Conservation (phyloP, 2,113 vertebrate genomes). For the Podilymbus podiceps region DNA sequence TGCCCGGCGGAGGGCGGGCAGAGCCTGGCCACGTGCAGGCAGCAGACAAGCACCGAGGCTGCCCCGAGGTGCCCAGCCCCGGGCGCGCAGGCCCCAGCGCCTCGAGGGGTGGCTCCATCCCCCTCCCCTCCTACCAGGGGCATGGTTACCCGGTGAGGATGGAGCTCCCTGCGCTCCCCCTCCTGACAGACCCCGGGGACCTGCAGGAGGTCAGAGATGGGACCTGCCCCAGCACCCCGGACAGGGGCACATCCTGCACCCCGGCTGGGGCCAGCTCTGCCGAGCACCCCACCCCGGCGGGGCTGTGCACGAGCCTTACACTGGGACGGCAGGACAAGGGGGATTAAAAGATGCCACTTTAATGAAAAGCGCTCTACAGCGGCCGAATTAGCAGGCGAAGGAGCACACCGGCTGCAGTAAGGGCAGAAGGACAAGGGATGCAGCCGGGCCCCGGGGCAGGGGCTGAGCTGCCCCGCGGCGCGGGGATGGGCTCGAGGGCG, state of each 20-base stretch:
- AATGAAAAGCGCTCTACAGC: background rate
- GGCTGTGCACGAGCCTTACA: background rate
- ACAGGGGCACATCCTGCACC: background rate
- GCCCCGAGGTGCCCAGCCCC: background rate
- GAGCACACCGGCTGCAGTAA: background rate
- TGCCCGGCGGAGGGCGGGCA: background rate
- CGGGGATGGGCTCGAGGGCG: background rate
- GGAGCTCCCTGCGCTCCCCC: background rate
- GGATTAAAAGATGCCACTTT: constrained; percentile 18
- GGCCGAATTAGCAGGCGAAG: background rate
- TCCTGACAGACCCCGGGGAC: background rate
- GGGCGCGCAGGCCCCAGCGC: background rate
- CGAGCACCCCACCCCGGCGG: rapidly evolving
- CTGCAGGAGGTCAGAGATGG: background rate
- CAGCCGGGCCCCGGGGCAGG: rapidly evolving
- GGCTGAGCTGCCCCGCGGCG: background rate
- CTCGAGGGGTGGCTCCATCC: background rate
- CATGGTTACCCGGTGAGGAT: background rate
- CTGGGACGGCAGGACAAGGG: background rate
- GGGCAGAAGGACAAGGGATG: background rate
- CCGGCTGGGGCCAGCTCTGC: background rate
- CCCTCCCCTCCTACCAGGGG: background rate
- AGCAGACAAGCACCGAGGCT: background rate
- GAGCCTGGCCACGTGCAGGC: background rate
- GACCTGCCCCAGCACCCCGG: background rate